Conservation (phyloP, 2,797 vertebrate species). For the Aplochiton taeniatus region DNA sequence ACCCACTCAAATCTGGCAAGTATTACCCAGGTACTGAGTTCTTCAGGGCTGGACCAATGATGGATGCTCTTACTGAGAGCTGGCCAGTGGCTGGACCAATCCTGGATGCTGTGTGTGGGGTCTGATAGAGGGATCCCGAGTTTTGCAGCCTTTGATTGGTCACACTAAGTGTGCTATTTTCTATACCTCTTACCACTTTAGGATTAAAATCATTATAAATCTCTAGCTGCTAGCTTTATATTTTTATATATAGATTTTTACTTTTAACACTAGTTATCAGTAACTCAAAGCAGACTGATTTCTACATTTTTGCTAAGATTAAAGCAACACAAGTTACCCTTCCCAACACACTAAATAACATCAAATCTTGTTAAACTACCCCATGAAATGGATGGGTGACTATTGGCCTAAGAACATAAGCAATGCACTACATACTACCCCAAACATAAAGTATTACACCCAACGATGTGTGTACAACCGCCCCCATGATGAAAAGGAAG, state of each 20-base stretch:
- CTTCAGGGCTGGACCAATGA: constrained; percentile 82
- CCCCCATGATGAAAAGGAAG: constrained; percentile 43
- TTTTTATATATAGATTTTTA: too few species aligned
- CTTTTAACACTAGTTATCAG: too few species aligned
- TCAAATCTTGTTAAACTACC: too few species aligned
- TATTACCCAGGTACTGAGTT: constrained; percentile 92
- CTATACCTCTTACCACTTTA: constrained; percentile 6
- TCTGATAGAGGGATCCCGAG: constrained; percentile 50
- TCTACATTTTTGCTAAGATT: too few species aligned
- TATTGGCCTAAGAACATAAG: too few species aligned
- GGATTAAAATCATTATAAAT: neutral
- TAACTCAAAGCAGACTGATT: too few species aligned
- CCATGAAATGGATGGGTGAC: too few species aligned
- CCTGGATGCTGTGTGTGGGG: constrained; percentile 64
- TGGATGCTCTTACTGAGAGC: constrained; percentile 69
- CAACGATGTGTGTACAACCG: neutral
- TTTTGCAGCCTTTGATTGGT: neutral
- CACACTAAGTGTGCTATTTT: neutral
- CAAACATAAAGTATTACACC: neutral
- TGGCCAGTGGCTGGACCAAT: constrained; percentile 76
- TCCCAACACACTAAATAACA: too few species aligned
- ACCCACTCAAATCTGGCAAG: constrained; percentile 87
- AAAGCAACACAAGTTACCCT: too few species aligned
- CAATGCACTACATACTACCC: too few species aligned
- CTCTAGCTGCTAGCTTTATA: too few species aligned